Conservation (phyloP, 2,888 invertebrate genomes). For the Opisthograptis luteolata region DNA sequence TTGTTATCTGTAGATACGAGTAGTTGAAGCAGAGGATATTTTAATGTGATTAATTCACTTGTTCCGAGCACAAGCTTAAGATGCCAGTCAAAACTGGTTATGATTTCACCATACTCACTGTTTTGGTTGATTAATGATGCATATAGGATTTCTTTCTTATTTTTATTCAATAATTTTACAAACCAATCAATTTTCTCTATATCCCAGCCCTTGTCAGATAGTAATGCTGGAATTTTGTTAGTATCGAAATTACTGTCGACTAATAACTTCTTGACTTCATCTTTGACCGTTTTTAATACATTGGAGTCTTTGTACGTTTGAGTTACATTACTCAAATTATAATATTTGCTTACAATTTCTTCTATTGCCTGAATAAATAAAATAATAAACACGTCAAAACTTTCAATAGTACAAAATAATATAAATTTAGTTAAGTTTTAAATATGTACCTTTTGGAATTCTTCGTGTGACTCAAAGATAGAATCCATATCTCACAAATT, state of each 20-base stretch:
- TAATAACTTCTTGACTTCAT: constrained; percentile 51
- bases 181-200: constrained; percentile 46
- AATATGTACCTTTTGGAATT: constrained; percentile 22
- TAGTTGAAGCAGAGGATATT: constrained; percentile 62
- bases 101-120: constrained; percentile 54
- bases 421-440: no score
- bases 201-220: constrained; percentile 45
- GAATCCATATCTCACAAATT: constrained; percentile 4
- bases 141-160: constrained; percentile 50
- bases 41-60: constrained; percentile 61
- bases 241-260: constrained; percentile 47
- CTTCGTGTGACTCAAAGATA: constrained; percentile 13
- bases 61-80: constrained; percentile 64
- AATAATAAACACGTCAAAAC: not conserved
- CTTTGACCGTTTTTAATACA: constrained; percentile 39
- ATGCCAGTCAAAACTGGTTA: constrained; percentile 60
- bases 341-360: constrained; percentile 49
- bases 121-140: constrained; percentile 51
- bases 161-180: constrained; percentile 42
- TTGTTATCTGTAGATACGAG: constrained; percentile 49
- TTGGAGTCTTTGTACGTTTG: not conserved
- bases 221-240: constrained; percentile 38
- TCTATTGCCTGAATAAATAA: constrained; percentile 48
- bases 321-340: constrained; percentile 26
- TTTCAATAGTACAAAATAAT: no score